phyloP scores from a whole-genome alignment of 1,140 invertebrate genomes.

The Tyrophagus putrescentiae region DNA sequence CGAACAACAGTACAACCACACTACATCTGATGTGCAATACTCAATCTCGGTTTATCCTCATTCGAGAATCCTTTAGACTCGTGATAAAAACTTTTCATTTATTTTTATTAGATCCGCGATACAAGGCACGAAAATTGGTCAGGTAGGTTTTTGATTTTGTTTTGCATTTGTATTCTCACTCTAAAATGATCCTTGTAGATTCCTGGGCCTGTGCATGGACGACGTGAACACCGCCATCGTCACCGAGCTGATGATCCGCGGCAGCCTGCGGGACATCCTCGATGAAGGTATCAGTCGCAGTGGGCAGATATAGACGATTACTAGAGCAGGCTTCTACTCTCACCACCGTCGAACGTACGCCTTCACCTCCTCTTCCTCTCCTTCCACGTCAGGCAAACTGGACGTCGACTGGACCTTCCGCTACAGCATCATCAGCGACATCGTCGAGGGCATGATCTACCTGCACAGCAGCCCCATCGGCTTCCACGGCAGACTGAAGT shows the following conservation, averaged over 20 bases:
- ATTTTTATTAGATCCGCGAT: conserved; percentile 48
- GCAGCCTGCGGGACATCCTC: conserved; percentile 74
- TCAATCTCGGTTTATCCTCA: too few relatives aligned
- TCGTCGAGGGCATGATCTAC: conserved; percentile 44
- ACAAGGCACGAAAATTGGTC: conserved; percentile 73
- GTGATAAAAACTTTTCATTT: background rate
- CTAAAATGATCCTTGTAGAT: too few relatives aligned
- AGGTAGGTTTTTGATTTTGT: too few relatives aligned
- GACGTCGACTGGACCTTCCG: conserved; percentile 85
- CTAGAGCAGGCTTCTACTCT: too few relatives aligned
- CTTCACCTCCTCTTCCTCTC: too few relatives aligned
- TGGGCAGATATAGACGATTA: too few relatives aligned
- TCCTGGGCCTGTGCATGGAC: conserved; percentile 70
- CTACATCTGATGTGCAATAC: too few relatives aligned
- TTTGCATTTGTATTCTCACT: too few relatives aligned
- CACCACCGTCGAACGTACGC: too few relatives aligned
- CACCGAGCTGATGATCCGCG: conserved; percentile 88
- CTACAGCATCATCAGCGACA: conserved; percentile 81
- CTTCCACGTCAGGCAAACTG: conserved; percentile 77
- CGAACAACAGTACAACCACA: too few relatives aligned
- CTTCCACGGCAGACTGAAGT: conserved; percentile 88
- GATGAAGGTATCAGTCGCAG: too few relatives aligned
- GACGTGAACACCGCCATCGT: conserved; percentile 50
- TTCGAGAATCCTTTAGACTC: too few relatives aligned
- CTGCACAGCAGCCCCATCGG: conserved; percentile 60